Conservation (phyloP, 2,888 invertebrate species). For the Brachyptera putata region DNA sequence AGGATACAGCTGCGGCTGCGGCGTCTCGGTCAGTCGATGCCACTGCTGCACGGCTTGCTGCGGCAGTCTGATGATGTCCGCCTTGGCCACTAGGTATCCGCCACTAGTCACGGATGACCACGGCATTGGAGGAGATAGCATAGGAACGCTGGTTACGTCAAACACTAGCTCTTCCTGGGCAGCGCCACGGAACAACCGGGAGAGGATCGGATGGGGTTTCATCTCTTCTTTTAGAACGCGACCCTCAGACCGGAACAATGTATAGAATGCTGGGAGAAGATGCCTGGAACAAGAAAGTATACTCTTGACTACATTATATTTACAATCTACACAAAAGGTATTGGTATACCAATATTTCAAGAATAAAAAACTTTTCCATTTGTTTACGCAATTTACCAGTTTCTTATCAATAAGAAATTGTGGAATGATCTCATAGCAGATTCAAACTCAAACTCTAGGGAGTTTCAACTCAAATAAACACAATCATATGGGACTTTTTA, state of each 20-base stretch:
- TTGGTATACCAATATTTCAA: too few species aligned
- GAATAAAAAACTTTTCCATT: too few species aligned
- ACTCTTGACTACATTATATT: too few species aligned
- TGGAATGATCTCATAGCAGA: too few species aligned
- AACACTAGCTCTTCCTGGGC: slow-evolving; percentile 65
- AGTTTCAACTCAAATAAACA: too few species aligned
- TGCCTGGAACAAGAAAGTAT: slow-evolving; percentile 54
- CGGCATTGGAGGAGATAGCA: slow-evolving; percentile 79
- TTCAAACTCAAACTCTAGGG: too few species aligned
- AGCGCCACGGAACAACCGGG: slow-evolving; percentile 64
- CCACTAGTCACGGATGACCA: slow-evolving; percentile 69
- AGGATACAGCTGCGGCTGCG: slow-evolving; percentile 65
- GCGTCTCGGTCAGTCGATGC: slow-evolving; percentile 56
- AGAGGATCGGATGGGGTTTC: slow-evolving; percentile 78
- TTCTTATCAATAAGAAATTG: too few species aligned
- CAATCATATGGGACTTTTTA: too few species aligned
- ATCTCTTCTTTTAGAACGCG: slow-evolving; percentile 53
- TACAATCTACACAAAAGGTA: too few species aligned
- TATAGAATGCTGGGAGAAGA: slow-evolving; percentile 72
- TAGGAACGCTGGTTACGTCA: slow-evolving; percentile 63
- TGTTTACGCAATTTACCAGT: too few species aligned
- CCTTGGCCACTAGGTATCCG: slow-evolving; percentile 68
- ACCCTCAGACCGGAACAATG: slow-evolving; percentile 66
- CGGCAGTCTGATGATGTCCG: slow-evolving; percentile 60
- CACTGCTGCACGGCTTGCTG: slow-evolving; percentile 60